Evolutionary conservation across 2,888 invertebrate genomes (phyloP).

Genomic region (Hydrotaea cyrtoneurina): DNA sequence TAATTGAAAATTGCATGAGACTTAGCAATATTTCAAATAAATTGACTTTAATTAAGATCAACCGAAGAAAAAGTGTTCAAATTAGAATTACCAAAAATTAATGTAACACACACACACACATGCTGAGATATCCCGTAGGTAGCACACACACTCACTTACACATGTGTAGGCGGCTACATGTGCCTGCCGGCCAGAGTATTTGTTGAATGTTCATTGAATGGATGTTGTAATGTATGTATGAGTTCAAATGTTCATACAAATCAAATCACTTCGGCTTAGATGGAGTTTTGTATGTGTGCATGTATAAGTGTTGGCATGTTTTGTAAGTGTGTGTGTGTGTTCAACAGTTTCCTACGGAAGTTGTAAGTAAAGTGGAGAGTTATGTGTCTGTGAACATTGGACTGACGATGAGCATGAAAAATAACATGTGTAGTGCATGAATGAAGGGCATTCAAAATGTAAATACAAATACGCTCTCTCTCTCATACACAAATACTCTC

Average conservation of each 20-base stretch:
- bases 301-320: no score
- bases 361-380: no score
- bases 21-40: constrained; percentile 38
- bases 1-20: background rate
- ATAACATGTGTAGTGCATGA: background rate
- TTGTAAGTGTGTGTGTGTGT: no score
- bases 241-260: no score
- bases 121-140: no score
- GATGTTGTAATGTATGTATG: no score
- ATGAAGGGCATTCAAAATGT: background rate
- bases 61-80: no score
- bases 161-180: background rate
- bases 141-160: background rate
- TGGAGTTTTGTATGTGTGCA: no score
- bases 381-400: background rate
- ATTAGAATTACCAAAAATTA: background rate
- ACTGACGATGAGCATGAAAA: background rate
- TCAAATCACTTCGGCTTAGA: no score
- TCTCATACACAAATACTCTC: no score
- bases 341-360: no score
- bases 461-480: background rate
- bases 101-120: background rate
- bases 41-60: constrained; percentile 39
- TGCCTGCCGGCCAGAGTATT: background rate
- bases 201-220: no score